phyloP scores from a whole-genome alignment of 1,140 invertebrate species.

The Pseudachorutes palmiensis region DNA sequence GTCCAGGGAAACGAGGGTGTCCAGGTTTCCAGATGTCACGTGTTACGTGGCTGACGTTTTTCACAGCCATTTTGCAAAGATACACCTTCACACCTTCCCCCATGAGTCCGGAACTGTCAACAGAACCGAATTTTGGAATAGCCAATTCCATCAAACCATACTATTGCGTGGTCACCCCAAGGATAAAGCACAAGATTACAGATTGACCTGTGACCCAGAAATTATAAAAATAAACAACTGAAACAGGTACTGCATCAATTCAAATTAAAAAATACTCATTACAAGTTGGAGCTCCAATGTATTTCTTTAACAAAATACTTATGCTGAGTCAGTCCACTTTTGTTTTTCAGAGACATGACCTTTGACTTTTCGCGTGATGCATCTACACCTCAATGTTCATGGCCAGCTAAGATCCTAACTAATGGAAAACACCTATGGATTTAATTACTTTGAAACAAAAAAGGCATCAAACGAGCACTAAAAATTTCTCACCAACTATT shows the following conservation, averaged over 20 bases:
- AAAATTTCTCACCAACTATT: too few relatives aligned
- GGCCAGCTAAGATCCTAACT: too few relatives aligned
- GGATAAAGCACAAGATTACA: not conserved
- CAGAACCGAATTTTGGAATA: not conserved
- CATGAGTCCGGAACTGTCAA: not conserved
- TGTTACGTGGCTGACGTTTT: not conserved
- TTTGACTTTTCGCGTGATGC: too few relatives aligned
- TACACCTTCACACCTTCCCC: conserved; percentile 7
- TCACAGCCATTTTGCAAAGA: not conserved
- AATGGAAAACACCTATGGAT: too few relatives aligned
- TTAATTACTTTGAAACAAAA: too few relatives aligned
- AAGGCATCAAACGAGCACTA: too few relatives aligned
- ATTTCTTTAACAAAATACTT: too few relatives aligned
- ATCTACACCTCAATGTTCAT: too few relatives aligned
- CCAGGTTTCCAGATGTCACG: conserved; percentile 1
- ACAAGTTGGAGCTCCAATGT: too few relatives aligned
- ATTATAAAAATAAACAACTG: not conserved
- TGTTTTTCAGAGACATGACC: too few relatives aligned
- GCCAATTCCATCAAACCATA: conserved; percentile 4
- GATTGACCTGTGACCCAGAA: not conserved
- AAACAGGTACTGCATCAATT: not conserved
- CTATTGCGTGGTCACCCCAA: not conserved
- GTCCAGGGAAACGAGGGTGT: conserved; percentile 9
- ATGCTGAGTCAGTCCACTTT: too few relatives aligned
- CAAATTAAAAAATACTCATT: too few relatives aligned